Evolutionary conservation across 2,888 invertebrate species (phyloP).

Genomic region (Lepidochrysops patricia): DNA sequence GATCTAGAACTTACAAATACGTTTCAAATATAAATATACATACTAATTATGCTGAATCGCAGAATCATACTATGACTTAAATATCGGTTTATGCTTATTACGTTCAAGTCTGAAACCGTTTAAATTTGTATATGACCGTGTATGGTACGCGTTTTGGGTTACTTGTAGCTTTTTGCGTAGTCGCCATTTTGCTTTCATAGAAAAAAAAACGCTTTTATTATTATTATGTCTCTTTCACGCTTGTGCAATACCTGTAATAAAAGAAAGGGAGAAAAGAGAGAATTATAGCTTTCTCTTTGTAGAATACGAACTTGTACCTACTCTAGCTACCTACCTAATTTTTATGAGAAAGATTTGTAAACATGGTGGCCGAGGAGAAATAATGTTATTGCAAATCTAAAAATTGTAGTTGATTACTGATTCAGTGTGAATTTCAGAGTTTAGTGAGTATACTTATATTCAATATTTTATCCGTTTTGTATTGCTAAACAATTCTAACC

Average conservation of each 20-base stretch:
- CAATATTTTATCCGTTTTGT: conserved; percentile 7
- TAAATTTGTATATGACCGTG: neutral
- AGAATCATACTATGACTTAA: too few relatives aligned
- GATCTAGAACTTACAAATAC: too few relatives aligned
- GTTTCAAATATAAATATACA: too few relatives aligned
- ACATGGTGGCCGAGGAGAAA: conserved; percentile 62
- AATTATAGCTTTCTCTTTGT: conserved; percentile 55
- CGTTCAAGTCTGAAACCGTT: too few relatives aligned
- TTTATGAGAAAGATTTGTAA: conserved; percentile 69
- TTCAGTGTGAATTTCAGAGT: conserved; percentile 34
- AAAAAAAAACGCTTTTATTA: conserved; percentile 38
- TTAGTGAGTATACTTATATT: conserved; percentile 33
- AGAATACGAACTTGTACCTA: conserved; percentile 9
- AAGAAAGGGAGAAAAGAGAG: conserved; percentile 46
- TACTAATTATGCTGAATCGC: too few relatives aligned
- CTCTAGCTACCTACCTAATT: conserved; percentile 38
- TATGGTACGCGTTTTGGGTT: too few relatives aligned
- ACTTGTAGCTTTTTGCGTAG: conserved; percentile 24
- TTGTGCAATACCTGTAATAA: conserved; percentile 23
- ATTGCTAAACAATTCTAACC: conserved; percentile 19
- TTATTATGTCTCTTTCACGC: conserved; percentile 46
- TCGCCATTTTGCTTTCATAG: conserved; percentile 65
- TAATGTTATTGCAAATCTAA: conserved; percentile 30
- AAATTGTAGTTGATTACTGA: conserved; percentile 29
- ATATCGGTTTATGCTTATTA: too few relatives aligned